Percentiles rank a stretch among this genome's conserved stretches.
Evolutionary conservation across 2,888 invertebrate genomes (phyloP).

Genomic region (Nemoura dubitans): DNA sequence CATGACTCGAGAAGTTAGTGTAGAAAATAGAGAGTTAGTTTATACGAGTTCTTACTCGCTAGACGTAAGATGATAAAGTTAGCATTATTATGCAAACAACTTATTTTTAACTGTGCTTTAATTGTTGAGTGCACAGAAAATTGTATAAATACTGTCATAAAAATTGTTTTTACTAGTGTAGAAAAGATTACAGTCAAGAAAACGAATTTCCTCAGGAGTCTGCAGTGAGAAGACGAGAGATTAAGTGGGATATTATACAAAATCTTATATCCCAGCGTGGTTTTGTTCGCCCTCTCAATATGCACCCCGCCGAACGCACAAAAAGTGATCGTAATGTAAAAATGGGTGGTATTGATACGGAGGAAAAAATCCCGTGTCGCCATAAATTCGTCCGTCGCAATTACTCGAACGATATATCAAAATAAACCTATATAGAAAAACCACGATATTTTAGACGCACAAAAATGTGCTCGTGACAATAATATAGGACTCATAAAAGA

Average conservation of each 20-base stretch:
- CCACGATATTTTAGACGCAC: neutral
- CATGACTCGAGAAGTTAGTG: neutral
- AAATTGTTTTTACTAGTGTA: too few relatives aligned
- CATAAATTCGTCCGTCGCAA: neutral
- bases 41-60: neutral
- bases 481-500: slow-evolving; percentile 4
- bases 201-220: neutral
- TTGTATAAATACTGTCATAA: too few relatives aligned
- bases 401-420: neutral
- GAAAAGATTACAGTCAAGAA: neutral
- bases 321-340: neutral
- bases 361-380: neutral
- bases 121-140: neutral
- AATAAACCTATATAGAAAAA: neutral
- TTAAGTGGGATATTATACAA: neutral
- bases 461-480: neutral
- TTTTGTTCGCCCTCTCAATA: neutral
- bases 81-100: neutral
- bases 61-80: neutral
- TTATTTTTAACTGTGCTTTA: neutral
- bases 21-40: neutral
- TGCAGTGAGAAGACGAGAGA: neutral
- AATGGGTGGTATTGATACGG: neutral
- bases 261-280: neutral
- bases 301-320: neutral